Percentiles rank a stretch among this genome's conserved stretches.
These are phyloP conservation scores for Lophius americanus DNA, from an alignment of 2,797 vertebrate genomes.

Conservation along the genomic window DNA sequence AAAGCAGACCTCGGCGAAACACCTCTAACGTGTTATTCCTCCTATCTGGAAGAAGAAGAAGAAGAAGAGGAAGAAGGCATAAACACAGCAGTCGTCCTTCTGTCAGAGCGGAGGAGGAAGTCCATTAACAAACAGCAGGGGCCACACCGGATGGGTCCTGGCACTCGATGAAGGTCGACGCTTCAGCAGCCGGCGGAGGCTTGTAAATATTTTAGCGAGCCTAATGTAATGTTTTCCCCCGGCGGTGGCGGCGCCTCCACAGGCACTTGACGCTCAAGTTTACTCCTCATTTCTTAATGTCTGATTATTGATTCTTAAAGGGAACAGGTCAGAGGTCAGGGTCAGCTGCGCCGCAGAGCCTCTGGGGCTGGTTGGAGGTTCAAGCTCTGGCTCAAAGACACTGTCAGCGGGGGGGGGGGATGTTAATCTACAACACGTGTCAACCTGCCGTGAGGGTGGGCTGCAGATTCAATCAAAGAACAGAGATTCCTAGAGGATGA, in stretches of 20 bases:
- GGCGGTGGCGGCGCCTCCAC: not conserved
- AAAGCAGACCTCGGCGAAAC: constrained; percentile 16
- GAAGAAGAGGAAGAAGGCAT: not conserved
- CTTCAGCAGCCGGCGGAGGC: constrained; percentile 48
- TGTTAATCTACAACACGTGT: too few species aligned
- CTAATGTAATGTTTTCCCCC: constrained; percentile 62
- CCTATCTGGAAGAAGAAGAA: constrained; percentile 2
- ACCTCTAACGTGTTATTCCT: constrained; percentile 19
- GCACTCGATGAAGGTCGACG: constrained; percentile 46
- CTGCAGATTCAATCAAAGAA: too few species aligned
- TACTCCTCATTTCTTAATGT: constrained; percentile 33
- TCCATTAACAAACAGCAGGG: constrained; percentile 64
- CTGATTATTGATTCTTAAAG: constrained; percentile 31
- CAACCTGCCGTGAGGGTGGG: too few species aligned
- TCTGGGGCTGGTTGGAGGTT: constrained; percentile 5
- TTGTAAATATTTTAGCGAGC: constrained; percentile 70
- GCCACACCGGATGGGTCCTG: constrained; percentile 52
- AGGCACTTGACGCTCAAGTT: constrained; percentile 16
- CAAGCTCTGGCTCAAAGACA: constrained; percentile 8
- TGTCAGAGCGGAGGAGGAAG: constrained; percentile 39
- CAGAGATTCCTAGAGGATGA: too few species aligned
- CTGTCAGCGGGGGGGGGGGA: not conserved
- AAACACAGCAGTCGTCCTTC: constrained; percentile 35
- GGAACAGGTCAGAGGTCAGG: constrained; percentile 35
- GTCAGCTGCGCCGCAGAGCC: constrained; percentile 2